Evolutionary conservation across 2,888 invertebrate species (phyloP), one percentile per base, ranked within the genome.

Genomic region (Amblyjoppa proteus): DNA sequence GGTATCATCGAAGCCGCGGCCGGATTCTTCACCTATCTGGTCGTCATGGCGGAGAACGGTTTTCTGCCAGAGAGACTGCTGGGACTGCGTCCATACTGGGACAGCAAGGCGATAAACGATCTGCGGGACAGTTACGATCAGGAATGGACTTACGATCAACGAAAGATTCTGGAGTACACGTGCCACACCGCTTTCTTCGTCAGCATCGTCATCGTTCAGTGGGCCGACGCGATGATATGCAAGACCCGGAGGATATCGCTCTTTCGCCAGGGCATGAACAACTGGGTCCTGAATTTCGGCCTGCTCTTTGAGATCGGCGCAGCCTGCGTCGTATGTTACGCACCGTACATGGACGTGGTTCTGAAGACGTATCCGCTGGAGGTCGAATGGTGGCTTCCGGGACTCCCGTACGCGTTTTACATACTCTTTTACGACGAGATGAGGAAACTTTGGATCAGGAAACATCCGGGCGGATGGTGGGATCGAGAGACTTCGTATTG

Each of bases 1-100:
- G 98, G 98, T 75, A 95, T 98, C 93, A 97, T 98, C 88, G 98
- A 98, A 94, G 97, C 97, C 28, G 96, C 96, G 61, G 97, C 96
- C 58, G 97, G 97, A 9, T 97, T 98, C 95, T 97, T 96, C 92
- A 95, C 96, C 2, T 98, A 98, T 93, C 97, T 97, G 91, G 95
- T 97, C 76, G 96, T 97, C 82, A 96, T 97, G 95, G 97, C 97
- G 2, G 96, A 96, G 90, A 96, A 96, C 88, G 98, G 98, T 0
- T 98, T 98, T 94, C 95, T 96, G 91, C 97, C 97, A 0, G 93
- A 94, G 2, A 94, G 95, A 86, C 94, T 98, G 81, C 90, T 97
- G 64, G 97, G 97, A 85, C 93, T 97, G 74, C 96, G 98, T 76
- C 94, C 95, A 2, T 94, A 95, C 45, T 98, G 98, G 98, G 97